Evolutionary conservation across 2,888 invertebrate genomes (phyloP).

Genomic region (Phyto melanocephala): DNA sequence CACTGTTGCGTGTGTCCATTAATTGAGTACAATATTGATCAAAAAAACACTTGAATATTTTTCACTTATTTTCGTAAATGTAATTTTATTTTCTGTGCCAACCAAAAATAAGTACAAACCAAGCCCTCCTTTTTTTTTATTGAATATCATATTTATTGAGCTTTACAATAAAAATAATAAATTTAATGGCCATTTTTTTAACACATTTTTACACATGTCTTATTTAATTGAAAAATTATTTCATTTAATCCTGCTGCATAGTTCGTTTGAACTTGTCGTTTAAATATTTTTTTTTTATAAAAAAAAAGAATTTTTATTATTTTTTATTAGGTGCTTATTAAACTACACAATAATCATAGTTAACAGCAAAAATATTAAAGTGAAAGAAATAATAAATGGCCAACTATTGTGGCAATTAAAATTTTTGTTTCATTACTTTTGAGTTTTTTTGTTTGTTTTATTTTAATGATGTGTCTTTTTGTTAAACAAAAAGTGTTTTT

Average conservation of each 20-base stretch:
- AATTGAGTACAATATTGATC: conserved; percentile 9
- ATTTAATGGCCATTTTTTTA: conserved; percentile 8
- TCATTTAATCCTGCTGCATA: conserved; percentile 36
- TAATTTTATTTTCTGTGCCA: not conserved
- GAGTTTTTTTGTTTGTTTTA: not conserved
- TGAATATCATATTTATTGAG: not conserved
- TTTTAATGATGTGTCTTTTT: not conserved
- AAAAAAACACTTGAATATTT: conserved; percentile 42
- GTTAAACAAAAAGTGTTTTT: conserved; percentile 4
- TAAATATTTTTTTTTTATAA: not conserved
- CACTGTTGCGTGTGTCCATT: not conserved
- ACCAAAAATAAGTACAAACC: not conserved
- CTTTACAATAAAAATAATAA: conserved; percentile 5
- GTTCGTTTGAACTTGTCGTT: not conserved
- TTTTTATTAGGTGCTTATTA: conserved; percentile 7
- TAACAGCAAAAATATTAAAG: not conserved
- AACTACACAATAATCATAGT: not conserved
- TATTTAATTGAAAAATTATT: conserved; percentile 34
- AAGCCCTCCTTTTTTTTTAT: not conserved
- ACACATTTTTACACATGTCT: not conserved
- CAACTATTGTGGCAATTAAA: not conserved
- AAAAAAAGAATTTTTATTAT: not conserved
- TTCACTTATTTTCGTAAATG: not conserved
- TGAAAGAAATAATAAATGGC: conserved; percentile 18
- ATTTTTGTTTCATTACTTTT: not conserved